Conservation (phyloP, 2,113 vertebrate genomes). For the Anolis carolinensis region DNA sequence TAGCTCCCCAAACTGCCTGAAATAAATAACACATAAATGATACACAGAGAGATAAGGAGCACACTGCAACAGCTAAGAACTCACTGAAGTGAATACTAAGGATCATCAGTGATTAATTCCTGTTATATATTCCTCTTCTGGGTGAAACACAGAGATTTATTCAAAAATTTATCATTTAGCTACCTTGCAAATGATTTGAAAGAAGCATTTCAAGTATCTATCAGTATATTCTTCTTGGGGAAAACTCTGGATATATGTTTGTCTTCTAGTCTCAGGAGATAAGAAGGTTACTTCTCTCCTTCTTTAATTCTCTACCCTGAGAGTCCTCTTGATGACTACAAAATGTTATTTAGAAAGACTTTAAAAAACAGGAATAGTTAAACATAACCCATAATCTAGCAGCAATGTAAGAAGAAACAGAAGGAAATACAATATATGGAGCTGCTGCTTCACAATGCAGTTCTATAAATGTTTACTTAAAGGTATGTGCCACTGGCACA, state of each 20-base stretch:
- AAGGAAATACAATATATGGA: neutral
- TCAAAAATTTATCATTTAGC: constrained; percentile 42
- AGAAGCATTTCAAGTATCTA: constrained; percentile 41
- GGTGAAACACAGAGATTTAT: constrained; percentile 51
- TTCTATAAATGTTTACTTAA: neutral
- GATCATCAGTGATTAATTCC: constrained; percentile 55
- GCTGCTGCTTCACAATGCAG: neutral
- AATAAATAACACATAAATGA: constrained; percentile 67
- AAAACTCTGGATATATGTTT: constrained; percentile 36
- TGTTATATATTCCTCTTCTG: neutral
- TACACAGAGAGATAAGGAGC: constrained; percentile 51
- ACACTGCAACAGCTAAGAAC: constrained; percentile 52
- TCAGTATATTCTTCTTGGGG: neutral
- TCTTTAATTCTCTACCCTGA: neutral
- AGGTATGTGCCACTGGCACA: neutral
- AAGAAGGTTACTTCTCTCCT: neutral
- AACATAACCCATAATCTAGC: neutral
- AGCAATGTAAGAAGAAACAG: neutral
- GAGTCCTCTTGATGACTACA: neutral
- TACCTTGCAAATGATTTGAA: constrained; percentile 34
- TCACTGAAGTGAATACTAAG: constrained; percentile 46
- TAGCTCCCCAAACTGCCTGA: constrained; percentile 49
- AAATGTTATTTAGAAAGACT: neutral
- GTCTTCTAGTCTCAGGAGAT: neutral
- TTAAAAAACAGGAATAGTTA: neutral